Conservation (phyloP, 1,140 invertebrate species). For the Hypothenemus hampei region DNA sequence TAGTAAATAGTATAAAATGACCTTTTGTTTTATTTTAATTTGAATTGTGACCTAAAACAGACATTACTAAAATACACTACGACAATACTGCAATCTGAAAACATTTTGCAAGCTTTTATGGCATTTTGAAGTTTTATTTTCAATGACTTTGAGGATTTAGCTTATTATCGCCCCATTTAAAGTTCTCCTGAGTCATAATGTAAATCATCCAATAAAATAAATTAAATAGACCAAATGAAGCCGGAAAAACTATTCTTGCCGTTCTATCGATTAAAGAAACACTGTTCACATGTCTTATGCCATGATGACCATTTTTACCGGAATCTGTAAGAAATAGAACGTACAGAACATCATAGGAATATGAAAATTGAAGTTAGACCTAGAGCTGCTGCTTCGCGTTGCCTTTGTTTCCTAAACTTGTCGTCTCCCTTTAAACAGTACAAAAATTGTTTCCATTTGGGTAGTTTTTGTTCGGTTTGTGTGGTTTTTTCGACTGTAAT, state of each 20-base stretch:
- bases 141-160: conserved; percentile 36
- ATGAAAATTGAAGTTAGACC: conserved; percentile 14
- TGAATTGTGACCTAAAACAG: too few species aligned
- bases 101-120: too few species aligned
- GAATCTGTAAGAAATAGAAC: conserved; percentile 14
- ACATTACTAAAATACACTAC: too few species aligned
- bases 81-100: too few species aligned
- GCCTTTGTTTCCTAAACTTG: conserved; percentile 66
- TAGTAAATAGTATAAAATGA: too few species aligned
- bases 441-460: conserved; percentile 70
- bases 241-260: conserved; percentile 79
- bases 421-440: conserved; percentile 76
- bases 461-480: conserved; percentile 69
- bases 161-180: conserved; percentile 64
- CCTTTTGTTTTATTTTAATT: too few species aligned
- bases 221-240: conserved; percentile 79
- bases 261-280: conserved; percentile 83
- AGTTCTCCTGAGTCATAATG: conserved; percentile 64
- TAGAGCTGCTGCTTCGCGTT: conserved; percentile 60
- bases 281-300: conserved; percentile 71
- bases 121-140: too few species aligned
- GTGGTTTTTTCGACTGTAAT: conserved; percentile 73
- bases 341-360: neutral
- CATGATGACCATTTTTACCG: conserved; percentile 44
- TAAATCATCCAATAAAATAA: conserved; percentile 84